Evolutionary conservation across 2,888 invertebrate genomes (phyloP), one percentile per base, ranked within the genome.

Genomic region (Amiota communis): DNA sequence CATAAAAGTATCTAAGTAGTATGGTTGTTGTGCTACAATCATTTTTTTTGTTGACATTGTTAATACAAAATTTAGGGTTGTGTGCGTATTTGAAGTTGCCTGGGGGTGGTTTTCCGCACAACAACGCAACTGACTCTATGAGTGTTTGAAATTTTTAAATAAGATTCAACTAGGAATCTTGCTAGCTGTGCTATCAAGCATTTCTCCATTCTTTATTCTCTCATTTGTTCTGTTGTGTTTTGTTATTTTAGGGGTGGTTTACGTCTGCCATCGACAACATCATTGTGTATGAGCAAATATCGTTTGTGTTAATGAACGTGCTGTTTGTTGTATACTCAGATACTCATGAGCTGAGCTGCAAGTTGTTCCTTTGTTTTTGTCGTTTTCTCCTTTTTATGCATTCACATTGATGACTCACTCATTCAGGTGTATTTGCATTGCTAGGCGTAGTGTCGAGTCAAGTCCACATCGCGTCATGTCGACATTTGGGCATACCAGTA

Each of bases 161-260:
- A 83, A 83, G 83, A 85, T 84, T 83, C 76, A 80, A 77, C 80
- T 81, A 85, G 81, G 84, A 85, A 81, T 78, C 84, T 79, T 78
- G 77, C 76, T 74, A 83, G 81, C 81, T 77, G 78, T 80, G 3
- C 36, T n/a, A 49, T 51, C 71, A 80, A 75, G 67, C 67, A 36
- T 68, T 68, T 68, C 48, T 17, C 67, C 20, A 20, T 68, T 20
- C 51, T 63, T 8, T 20, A 10, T 36, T 36, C 36, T 36, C 36
- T 36, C 36, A 36, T 36, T 57, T 57, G 15, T 67, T 48, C 48
- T 67, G 15, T 13, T 49, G n/a, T n/a, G 13, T 17, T 48, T 65
- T 65, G 6, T 49, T 48, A 48, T 17, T 47, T 48, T 48, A 51
- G 36, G 51, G 67, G 67, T 51, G 51, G 53, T 53, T 68, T 59